Percentiles rank a stretch among this genome's conserved stretches.
These are phyloP conservation scores for Gorsachius goisagi DNA, from an alignment of 2,113 vertebrate genomes.

Conservation along the genomic window DNA sequence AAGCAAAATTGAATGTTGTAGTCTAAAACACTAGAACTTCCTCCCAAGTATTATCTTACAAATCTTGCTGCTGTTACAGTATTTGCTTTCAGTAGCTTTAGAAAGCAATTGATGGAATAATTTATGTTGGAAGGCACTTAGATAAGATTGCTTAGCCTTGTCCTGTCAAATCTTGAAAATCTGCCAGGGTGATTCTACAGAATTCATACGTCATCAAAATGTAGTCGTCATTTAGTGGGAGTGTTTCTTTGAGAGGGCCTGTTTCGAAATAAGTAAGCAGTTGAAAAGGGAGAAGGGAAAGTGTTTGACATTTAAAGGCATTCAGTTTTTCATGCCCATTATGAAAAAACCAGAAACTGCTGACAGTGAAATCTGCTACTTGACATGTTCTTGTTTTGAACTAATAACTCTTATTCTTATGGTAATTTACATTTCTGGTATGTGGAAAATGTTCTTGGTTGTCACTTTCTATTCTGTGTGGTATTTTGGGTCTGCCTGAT, in stretches of 20 bases:
- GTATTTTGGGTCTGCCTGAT: slow-evolving; percentile 40
- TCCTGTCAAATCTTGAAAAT: background rate
- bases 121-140: background rate
- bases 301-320: background rate
- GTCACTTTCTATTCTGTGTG: slow-evolving; percentile 30
- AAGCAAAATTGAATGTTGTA: background rate
- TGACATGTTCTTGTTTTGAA: slow-evolving; percentile 2
- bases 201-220: background rate
- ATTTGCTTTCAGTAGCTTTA: background rate
- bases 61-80: background rate
- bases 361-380: background rate
- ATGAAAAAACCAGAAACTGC: background rate
- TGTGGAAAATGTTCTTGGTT: background rate
- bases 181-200: background rate
- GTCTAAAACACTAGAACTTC: background rate
- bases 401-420: background rate
- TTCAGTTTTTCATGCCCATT: background rate
- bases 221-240: background rate
- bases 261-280: background rate
- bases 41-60: background rate
- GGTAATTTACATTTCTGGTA: background rate
- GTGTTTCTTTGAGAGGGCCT: background rate
- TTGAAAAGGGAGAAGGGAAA: background rate
- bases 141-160: background rate
- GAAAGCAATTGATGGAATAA: background rate